Conservation (phyloP, 2,113 vertebrate species). For the Proterorhinus semilunaris region DNA sequence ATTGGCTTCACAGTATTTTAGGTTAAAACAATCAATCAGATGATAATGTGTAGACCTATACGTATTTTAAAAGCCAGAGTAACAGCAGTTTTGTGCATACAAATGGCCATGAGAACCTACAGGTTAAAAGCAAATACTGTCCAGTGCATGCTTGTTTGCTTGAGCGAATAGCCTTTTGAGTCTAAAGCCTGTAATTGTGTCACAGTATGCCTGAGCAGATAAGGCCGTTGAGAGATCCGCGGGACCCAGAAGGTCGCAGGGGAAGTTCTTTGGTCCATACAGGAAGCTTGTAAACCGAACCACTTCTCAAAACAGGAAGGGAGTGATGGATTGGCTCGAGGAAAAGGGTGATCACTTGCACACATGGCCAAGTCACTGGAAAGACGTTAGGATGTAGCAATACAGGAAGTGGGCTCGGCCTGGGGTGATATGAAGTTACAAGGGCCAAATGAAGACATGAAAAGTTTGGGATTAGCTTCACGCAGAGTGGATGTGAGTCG, state of each 20-base stretch:
- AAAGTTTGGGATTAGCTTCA: background rate
- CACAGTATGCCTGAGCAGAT: slow-evolving; percentile 51
- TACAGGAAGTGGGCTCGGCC: slow-evolving; percentile 23
- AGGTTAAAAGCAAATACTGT: too few relatives aligned
- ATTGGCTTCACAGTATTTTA: too few relatives aligned
- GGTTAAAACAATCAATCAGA: too few relatives aligned
- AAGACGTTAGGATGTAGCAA: slow-evolving; percentile 26
- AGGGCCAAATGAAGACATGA: background rate
- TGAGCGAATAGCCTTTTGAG: slow-evolving; percentile 4
- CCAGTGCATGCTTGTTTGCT: background rate
- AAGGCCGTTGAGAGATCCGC: slow-evolving; percentile 51
- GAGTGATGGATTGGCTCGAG: slow-evolving; percentile 52
- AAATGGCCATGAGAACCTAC: too few relatives aligned
- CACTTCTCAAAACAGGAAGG: slow-evolving; percentile 60
- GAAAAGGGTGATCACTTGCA: slow-evolving; percentile 31
- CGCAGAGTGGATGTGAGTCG: background rate
- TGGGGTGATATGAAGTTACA: background rate
- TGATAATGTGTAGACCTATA: too few relatives aligned
- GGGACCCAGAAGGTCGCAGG: slow-evolving; percentile 29
- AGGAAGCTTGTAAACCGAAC: slow-evolving; percentile 67
- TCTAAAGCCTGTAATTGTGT: slow-evolving; percentile 33
- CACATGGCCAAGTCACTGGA: slow-evolving; percentile 29
- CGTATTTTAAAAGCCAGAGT: too few relatives aligned
- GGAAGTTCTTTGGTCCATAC: slow-evolving; percentile 59
- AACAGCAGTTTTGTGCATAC: too few relatives aligned